Evolutionary conservation across 2,888 invertebrate genomes (phyloP).

Genomic region (Dryobota labecula): DNA sequence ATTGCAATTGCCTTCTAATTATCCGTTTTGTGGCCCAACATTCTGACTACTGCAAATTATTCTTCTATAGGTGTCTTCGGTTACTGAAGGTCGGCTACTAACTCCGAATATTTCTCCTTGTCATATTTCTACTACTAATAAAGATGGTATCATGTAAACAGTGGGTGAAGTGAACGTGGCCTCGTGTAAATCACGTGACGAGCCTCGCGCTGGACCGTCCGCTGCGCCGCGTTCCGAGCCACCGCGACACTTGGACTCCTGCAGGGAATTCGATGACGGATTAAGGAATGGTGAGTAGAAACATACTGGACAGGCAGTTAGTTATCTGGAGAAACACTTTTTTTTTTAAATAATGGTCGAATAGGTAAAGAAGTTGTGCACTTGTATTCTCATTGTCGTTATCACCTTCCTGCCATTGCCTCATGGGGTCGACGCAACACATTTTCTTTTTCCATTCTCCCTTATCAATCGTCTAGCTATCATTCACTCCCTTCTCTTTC

Average conservation of each 20-base stretch:
- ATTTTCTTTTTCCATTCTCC: no score
- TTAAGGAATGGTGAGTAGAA: slow-evolving; percentile 63
- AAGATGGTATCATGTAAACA: background rate
- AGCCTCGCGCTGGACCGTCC: slow-evolving; percentile 44
- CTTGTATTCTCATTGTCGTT: no score
- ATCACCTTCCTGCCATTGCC: no score
- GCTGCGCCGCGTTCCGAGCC: slow-evolving; percentile 47
- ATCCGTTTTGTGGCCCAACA: background rate
- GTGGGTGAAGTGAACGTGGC: slow-evolving; percentile 75
- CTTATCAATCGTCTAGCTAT: no score
- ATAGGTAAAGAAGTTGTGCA: no score
- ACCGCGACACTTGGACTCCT: slow-evolving; percentile 60
- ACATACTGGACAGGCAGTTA: background rate
- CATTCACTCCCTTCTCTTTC: no score
- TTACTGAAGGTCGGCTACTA: background rate
- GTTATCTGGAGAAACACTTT: no score
- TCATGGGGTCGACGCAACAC: no score
- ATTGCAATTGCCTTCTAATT: background rate
- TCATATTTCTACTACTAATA: background rate
- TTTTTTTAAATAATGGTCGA: no score
- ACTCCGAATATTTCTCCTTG: background rate
- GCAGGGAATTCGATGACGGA: slow-evolving; percentile 66
- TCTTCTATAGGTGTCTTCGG: background rate
- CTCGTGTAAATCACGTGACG: slow-evolving; percentile 66
- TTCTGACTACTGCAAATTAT: background rate